Evolutionary conservation across 2,888 invertebrate genomes (phyloP), one percentile per base, ranked within the genome.

Genomic region (Drosophila buzzatii): DNA sequence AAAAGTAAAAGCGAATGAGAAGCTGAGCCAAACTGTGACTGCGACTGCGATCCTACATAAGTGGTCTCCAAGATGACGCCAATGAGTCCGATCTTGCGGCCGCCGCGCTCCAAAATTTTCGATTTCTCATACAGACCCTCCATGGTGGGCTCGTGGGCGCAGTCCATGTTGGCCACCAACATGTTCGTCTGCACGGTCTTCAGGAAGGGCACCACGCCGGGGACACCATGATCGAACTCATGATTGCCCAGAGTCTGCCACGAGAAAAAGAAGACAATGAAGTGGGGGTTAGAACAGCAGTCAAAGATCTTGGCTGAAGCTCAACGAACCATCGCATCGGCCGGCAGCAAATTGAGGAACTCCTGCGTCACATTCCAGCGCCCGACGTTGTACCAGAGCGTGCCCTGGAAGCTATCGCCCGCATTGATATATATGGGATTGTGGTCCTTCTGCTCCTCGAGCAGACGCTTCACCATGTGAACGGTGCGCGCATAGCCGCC

Each of bases 381-480:
- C n/a, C 95, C 94, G 7, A 96, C 86, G 20, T 95, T 96, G 88
- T 97, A 97, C 96, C 97, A 97, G n/a, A 97, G 94, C 0, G 97
- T 97, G 10, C 97, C 97, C 91, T 97, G 97, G 91, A 95, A 98
- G 90, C 96, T 96, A 92, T 97, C 97, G 0, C 97, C 97, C 0
- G 96, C 97, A 90, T 97, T 97, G 63, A 98, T 92, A 41, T 97
- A 95, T 23, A 98, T 92, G 0, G 96, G 94, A 73, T 95, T 94
- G 75, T 93, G 94, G 67, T 95, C 94, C 79, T 93, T 92, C 3
- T 94, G 92, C 1, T 93, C 91, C 16, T 91, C 73, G 2, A 93
- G 88, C 44, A 95, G 85, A 27, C 92, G 91, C 10, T 93, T 93
- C 23, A 95, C 94, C 57, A 95, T 94, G 27, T 94, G 92, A 78